Percentiles rank a stretch among this genome's conserved stretches.
These are phyloP conservation scores for Suncus etruscus DNA, from an alignment of 2,113 vertebrate genomes.

Conservation along the genomic window DNA sequence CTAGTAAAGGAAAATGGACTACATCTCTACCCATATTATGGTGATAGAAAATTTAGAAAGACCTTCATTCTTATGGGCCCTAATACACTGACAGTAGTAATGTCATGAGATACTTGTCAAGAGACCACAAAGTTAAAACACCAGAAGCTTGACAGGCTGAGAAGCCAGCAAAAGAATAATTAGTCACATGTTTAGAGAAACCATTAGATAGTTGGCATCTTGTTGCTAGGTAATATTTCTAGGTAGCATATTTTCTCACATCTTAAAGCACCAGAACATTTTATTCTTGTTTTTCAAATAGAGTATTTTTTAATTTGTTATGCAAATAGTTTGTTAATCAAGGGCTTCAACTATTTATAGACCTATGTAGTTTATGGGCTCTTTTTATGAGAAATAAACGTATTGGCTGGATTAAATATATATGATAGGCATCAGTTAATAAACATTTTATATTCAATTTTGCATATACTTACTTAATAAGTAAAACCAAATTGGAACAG, in stretches of 20 bases:
- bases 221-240: slow-evolving; percentile 73
- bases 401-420: slow-evolving; percentile 80
- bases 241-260: slow-evolving; percentile 70
- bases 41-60: slow-evolving; percentile 66
- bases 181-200: slow-evolving; percentile 69
- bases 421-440: slow-evolving; percentile 86
- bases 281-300: slow-evolving; percentile 82
- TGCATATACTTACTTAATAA: slow-evolving; percentile 88
- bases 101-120: slow-evolving; percentile 72
- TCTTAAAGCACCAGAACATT: slow-evolving; percentile 76
- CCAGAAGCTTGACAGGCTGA: slow-evolving; percentile 64
- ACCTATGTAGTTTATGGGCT: neutral
- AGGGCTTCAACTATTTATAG: slow-evolving; percentile 80
- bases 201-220: neutral
- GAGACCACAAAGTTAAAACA: slow-evolving; percentile 80
- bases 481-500: slow-evolving; percentile 88
- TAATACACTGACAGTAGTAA: slow-evolving; percentile 65
- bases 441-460: slow-evolving; percentile 85
- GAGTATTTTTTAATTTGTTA: slow-evolving; percentile 81
- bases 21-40: slow-evolving; percentile 49
- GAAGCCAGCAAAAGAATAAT: slow-evolving; percentile 64
- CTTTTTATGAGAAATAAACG: slow-evolving; percentile 81
- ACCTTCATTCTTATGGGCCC: slow-evolving; percentile 67
- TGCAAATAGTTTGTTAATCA: slow-evolving; percentile 85
- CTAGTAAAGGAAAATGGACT: slow-evolving; percentile 55